A percentile compares a stretch with the other conserved stretches of the same genome.
Conservation (phyloP, 1,140 invertebrate species). For the Streblospio benedicti region DNA sequence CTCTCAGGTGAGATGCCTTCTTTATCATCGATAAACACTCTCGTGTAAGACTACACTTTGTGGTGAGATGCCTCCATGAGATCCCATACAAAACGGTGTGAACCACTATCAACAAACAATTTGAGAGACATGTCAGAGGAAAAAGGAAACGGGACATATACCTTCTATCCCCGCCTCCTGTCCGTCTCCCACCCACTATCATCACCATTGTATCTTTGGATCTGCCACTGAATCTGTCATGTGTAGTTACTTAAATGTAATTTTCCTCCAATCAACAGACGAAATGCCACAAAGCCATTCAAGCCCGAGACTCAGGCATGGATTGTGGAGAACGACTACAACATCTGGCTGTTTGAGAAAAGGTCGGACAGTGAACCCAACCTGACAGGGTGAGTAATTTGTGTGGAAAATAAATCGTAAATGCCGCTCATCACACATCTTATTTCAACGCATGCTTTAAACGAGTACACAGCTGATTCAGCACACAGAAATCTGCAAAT, state of each 20-base stretch:
- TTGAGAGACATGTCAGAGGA: neutral
- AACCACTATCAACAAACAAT: neutral
- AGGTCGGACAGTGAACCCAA: neutral
- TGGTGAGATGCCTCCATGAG: neutral
- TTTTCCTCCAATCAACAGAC: neutral
- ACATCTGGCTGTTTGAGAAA: constrained; percentile 6
- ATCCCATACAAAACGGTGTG: neutral
- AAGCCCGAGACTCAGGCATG: neutral
- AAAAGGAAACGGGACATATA: no score
- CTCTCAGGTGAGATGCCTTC: neutral
- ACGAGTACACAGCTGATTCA: no score
- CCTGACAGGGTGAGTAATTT: no score
- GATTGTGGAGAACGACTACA: constrained; percentile 1
- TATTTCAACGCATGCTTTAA: no score
- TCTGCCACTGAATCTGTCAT: no score
- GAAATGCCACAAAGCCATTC: neutral
- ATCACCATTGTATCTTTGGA: no score
- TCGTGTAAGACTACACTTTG: neutral
- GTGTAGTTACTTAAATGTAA: neutral
- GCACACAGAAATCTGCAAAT: no score
- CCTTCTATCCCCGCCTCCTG: no score
- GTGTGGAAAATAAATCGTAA: no score
- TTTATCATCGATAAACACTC: neutral
- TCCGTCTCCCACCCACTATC: no score
- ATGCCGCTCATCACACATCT: no score